These are phyloP conservation scores for Palaemon carinicauda DNA, from an alignment of 1,140 invertebrate genomes.

Conservation along the genomic window DNA sequence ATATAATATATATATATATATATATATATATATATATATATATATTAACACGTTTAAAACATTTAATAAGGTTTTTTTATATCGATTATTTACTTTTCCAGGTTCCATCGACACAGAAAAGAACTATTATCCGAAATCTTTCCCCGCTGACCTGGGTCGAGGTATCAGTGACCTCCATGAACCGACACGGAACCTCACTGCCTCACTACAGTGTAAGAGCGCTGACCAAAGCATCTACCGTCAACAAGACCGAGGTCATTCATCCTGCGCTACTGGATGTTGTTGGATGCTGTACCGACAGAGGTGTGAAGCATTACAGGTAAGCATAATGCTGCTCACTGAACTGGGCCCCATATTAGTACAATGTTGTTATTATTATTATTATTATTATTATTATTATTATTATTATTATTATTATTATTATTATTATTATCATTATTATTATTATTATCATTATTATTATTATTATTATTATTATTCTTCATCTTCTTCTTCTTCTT, in stretches of 20 bases:
- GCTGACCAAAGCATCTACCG: constrained; percentile 72
- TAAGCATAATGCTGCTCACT: constrained; percentile 57
- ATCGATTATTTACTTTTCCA: background rate
- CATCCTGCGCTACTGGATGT: constrained; percentile 76
- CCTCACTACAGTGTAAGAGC: constrained; percentile 76
- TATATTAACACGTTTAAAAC: too few relatives aligned
- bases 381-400: too few relatives aligned
- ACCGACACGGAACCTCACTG: constrained; percentile 77
- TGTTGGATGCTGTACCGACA: constrained; percentile 74
- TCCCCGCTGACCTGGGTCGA: constrained; percentile 83
- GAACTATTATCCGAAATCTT: constrained; percentile 26
- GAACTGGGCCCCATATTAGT: too few relatives aligned
- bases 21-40: too few relatives aligned
- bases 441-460: too few relatives aligned
- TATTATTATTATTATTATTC: too few relatives aligned
- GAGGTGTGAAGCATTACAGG: constrained; percentile 76
- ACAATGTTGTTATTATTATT: too few relatives aligned
- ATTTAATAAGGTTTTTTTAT: too few relatives aligned
- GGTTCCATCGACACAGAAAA: constrained; percentile 41
- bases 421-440: too few relatives aligned
- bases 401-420: too few relatives aligned
- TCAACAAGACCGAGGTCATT: constrained; percentile 67
- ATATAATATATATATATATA: too few relatives aligned
- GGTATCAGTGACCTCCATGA: constrained; percentile 75
- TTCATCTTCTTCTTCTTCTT: too few relatives aligned